phyloP scores from a whole-genome alignment of 2,888 invertebrate genomes.

The Portevinia maculata region DNA sequence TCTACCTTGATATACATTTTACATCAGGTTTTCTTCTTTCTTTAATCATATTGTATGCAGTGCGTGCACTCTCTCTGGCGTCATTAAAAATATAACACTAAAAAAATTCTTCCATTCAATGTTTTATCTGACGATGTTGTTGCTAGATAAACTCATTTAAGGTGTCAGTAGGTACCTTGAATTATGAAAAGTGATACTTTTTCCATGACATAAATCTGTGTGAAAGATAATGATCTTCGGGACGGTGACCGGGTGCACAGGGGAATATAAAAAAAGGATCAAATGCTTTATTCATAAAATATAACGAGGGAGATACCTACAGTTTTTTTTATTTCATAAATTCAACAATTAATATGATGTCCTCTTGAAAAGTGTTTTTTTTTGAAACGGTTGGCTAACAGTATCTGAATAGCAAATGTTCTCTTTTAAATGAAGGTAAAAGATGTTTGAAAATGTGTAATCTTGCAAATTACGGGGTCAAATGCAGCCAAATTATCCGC shows the following conservation, averaged over 20 bases:
- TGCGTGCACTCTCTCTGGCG: conserved; percentile 33
- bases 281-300: conserved; percentile 20
- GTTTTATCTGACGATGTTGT: conserved; percentile 46
- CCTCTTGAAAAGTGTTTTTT: neutral
- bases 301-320: neutral
- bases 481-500: neutral
- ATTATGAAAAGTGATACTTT: conserved; percentile 56
- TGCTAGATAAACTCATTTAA: conserved; percentile 66
- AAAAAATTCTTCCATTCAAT: conserved; percentile 26
- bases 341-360: neutral
- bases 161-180: conserved; percentile 43
- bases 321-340: too few species aligned
- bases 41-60: conserved; percentile 9
- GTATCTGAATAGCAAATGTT: neutral
- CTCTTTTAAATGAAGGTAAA: neutral
- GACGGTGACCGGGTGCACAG: conserved; percentile 3
- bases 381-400: too few species aligned
- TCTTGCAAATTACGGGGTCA: neutral
- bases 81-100: conserved; percentile 44
- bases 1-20: conserved; percentile 71
- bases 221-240: conserved; percentile 67
- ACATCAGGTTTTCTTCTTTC: conserved; percentile 15
- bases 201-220: conserved; percentile 27
- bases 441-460: neutral
- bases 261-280: conserved; percentile 13